Conservation (phyloP, 2,113 vertebrate genomes). For the Chaetodon trifascialis region DNA sequence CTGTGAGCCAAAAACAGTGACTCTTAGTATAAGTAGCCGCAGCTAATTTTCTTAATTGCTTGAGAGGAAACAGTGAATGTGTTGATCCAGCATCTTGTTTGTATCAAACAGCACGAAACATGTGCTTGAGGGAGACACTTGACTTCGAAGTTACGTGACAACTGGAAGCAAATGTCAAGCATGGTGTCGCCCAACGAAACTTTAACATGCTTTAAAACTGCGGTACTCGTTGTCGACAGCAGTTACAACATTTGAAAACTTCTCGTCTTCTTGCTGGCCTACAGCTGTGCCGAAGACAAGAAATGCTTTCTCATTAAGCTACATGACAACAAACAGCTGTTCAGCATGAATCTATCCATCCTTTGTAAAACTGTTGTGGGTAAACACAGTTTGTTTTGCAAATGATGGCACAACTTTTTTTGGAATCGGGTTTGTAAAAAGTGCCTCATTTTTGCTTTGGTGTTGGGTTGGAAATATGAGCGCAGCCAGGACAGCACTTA, state of each 20-base stretch:
- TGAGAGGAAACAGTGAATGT: neutral
- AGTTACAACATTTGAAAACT: slow-evolving; percentile 7
- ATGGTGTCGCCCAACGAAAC: neutral
- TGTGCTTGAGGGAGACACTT: slow-evolving; percentile 12
- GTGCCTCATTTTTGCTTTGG: neutral
- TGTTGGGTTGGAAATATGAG: neutral
- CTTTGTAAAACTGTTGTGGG: neutral
- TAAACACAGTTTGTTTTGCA: too few relatives aligned
- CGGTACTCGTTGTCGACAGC: neutral
- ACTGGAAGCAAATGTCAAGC: slow-evolving; percentile 34
- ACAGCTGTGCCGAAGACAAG: slow-evolving; percentile 26
- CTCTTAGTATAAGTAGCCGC: neutral
- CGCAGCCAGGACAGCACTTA: slow-evolving; percentile 64
- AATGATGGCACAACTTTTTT: too few relatives aligned
- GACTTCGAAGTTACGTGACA: slow-evolving; percentile 6
- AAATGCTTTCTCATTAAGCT: slow-evolving; percentile 38
- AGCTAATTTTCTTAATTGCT: neutral
- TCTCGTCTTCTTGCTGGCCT: neutral
- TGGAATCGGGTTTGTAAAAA: neutral
- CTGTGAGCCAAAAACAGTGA: neutral
- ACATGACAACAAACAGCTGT: slow-evolving; percentile 42
- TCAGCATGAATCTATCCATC: slow-evolving; percentile 26
- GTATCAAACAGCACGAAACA: slow-evolving; percentile 13
- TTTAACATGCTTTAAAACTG: slow-evolving; percentile 10
- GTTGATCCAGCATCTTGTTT: slow-evolving; percentile 29